Evolutionary conservation across 2,888 invertebrate genomes (phyloP).

Genomic region (Drosophila neotestacea): DNA sequence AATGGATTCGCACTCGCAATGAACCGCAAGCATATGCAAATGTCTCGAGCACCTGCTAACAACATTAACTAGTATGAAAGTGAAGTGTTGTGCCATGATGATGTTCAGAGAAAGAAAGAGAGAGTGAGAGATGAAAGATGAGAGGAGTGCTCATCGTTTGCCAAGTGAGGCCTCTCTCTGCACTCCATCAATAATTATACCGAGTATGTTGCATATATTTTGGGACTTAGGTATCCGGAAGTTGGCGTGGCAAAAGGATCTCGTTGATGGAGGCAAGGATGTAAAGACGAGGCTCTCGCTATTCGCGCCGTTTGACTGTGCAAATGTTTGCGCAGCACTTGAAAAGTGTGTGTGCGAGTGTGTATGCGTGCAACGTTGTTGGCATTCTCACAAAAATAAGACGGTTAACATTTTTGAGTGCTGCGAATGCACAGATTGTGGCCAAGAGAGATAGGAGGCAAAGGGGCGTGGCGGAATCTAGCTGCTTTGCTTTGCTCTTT

Average conservation of each 20-base stretch:
- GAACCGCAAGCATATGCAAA: constrained; percentile 80
- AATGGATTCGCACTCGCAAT: constrained; percentile 80
- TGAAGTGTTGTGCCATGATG: constrained; percentile 37
- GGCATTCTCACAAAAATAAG: constrained; percentile 62
- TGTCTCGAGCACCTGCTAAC: constrained; percentile 80
- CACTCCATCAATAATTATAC: constrained; percentile 78
- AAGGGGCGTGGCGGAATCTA: constrained; percentile 11
- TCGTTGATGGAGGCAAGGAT: background rate
- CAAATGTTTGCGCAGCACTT: constrained; percentile 77
- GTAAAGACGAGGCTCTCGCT: constrained; percentile 9
- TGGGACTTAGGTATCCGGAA: constrained; percentile 22
- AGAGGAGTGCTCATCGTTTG: constrained; percentile 57
- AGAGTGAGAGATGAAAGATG: background rate
- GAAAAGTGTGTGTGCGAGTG: constrained; percentile 36
- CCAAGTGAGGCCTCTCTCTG: constrained; percentile 39
- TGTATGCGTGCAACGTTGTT: constrained; percentile 30
- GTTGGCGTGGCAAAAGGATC: constrained; percentile 10
- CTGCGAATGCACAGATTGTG: constrained; percentile 37
- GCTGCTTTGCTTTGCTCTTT: constrained; percentile 76
- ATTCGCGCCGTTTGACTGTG: constrained; percentile 68
- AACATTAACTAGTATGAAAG: constrained; percentile 72
- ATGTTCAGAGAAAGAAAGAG: background rate
- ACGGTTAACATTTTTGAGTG: constrained; percentile 75
- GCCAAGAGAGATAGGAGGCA: background rate
- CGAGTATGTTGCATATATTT: constrained; percentile 72